Evolutionary conservation across 2,113 vertebrate genomes (phyloP).

Genomic region (Cariama cristata): DNA sequence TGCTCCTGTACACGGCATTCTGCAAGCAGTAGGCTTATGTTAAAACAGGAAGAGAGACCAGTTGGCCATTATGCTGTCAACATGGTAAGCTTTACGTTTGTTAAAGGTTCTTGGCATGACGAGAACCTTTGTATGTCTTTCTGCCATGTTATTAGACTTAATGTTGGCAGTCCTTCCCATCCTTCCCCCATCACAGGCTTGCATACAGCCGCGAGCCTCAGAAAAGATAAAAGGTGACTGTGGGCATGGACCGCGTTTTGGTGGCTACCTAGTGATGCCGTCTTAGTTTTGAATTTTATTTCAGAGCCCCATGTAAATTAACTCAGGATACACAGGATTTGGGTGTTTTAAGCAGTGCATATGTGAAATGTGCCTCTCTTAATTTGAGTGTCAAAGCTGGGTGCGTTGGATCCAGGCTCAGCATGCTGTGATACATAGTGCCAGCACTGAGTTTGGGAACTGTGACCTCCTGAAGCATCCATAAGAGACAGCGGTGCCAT

Average conservation of each 20-base stretch:
- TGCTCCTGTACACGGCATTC: conserved; percentile 37
- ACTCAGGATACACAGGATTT: accelerated
- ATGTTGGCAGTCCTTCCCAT: not conserved
- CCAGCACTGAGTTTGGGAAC: not conserved
- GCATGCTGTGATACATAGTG: accelerated
- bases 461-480: not conserved
- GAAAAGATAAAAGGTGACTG: not conserved
- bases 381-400: not conserved
- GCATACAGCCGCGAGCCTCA: not conserved
- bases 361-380: accelerated
- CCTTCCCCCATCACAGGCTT: not conserved
- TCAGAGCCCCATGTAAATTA: not conserved
- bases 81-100: not conserved
- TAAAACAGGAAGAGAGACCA: not conserved
- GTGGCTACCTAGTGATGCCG: not conserved
- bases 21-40: not conserved
- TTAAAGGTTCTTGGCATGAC: not conserved
- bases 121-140: not conserved
- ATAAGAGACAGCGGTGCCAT: not conserved
- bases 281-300: not conserved
- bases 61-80: not conserved
- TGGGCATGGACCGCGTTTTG: not conserved
- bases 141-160: not conserved
- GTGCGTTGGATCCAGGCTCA: not conserved
- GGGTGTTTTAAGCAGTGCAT: not conserved